These are phyloP conservation scores for Hephaestus fuliginosus DNA, from an alignment of 2,797 vertebrate genomes.

Conservation along the genomic window DNA sequence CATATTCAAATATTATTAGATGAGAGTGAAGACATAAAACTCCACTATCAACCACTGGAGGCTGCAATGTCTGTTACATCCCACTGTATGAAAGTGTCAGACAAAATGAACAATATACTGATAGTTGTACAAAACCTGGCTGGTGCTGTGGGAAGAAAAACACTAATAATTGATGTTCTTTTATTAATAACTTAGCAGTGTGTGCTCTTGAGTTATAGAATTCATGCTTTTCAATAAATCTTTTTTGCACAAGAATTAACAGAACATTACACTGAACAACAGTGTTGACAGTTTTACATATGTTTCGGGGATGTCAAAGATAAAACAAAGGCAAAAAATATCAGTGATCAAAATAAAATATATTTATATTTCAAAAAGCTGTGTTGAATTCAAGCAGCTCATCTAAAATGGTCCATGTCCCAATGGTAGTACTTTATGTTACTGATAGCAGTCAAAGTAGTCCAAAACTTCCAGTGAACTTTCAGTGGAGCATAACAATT, in stretches of 20 bases:
- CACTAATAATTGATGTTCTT: background rate
- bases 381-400: no score
- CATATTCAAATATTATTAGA: slow-evolving; percentile 1
- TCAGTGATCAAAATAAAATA: no score
- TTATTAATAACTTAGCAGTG: slow-evolving; percentile 6
- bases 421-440: no score
- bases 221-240: background rate
- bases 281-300: background rate
- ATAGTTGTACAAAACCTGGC: background rate
- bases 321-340: no score
- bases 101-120: background rate
- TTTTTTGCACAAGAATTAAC: background rate
- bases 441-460: no score
- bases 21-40: slow-evolving; percentile 1
- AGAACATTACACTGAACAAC: background rate
- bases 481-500: no score
- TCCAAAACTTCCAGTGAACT: no score
- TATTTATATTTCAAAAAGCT: no score
- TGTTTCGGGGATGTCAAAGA: background rate
- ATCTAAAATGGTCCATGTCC: no score
- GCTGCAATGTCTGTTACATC: no score
- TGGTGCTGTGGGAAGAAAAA: background rate
- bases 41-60: background rate
- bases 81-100: background rate
- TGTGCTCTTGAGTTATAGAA: background rate